Percentiles rank a stretch among this genome's conserved stretches.
phyloP scores from a whole-genome alignment of 2,797 vertebrate genomes.

The Todus mexicanus region DNA sequence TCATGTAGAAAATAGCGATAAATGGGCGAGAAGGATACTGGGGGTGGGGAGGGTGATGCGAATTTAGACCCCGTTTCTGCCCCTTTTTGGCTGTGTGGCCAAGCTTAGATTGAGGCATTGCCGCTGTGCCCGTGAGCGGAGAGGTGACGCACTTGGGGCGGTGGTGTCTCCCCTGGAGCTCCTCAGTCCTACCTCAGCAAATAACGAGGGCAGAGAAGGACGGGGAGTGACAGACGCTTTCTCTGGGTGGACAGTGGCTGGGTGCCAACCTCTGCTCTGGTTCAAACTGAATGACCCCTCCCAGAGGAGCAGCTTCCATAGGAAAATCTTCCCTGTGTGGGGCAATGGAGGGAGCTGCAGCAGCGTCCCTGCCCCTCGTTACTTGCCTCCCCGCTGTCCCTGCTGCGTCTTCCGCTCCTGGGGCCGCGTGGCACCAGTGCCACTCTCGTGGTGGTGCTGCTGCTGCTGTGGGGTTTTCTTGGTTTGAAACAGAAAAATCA shows the following conservation, averaged over 20 bases:
- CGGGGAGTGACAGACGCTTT: rapidly evolving
- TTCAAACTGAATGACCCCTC: neutral
- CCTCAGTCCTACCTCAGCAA: neutral
- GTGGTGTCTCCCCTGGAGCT: neutral
- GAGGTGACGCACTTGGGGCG: neutral
- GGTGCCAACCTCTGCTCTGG: neutral
- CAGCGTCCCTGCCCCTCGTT: neutral
- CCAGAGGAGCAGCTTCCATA: neutral
- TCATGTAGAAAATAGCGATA: neutral
- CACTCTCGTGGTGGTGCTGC: no score
- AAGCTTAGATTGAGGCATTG: neutral
- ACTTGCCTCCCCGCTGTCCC: neutral
- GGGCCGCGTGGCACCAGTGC: neutral
- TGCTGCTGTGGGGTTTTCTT: neutral
- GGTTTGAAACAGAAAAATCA: neutral
- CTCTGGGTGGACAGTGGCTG: neutral
- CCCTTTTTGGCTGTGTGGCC: neutral
- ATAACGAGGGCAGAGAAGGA: neutral
- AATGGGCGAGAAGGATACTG: neutral
- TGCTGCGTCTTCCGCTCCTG: neutral
- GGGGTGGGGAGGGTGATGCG: no score
- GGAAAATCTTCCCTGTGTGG: no score
- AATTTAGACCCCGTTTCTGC: neutral
- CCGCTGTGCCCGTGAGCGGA: neutral
- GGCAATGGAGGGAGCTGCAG: neutral